These are phyloP conservation scores for Solen grandis DNA, from an alignment of 1,140 invertebrate species.

Conservation along the genomic window DNA sequence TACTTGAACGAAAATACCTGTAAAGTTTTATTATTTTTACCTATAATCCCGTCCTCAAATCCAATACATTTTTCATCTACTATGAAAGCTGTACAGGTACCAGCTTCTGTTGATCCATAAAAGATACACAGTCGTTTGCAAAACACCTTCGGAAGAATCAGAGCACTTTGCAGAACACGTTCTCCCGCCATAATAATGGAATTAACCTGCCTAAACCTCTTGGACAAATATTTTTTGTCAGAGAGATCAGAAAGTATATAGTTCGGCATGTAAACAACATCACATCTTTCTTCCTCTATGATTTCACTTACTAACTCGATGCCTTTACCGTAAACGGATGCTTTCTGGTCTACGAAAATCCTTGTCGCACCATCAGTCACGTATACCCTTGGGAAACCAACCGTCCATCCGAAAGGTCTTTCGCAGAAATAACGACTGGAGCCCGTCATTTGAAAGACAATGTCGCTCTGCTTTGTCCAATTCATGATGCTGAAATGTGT, in stretches of 20 bases:
- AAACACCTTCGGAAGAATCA: not conserved
- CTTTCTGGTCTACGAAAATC: constrained; percentile 17
- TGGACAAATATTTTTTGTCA: not conserved
- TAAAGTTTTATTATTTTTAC: constrained; percentile 2
- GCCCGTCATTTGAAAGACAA: constrained; percentile 6
- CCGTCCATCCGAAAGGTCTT: constrained; percentile 49
- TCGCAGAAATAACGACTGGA: constrained; percentile 29
- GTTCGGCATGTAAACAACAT: constrained; percentile 27
- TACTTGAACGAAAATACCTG: not conserved
- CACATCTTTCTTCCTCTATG: constrained; percentile 38
- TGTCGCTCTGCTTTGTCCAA: constrained; percentile 18
- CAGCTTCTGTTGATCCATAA: constrained; percentile 39
- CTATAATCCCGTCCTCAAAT: constrained; percentile 47
- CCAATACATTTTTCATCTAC: not conserved
- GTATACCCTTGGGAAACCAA: constrained; percentile 54
- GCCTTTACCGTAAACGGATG: constrained; percentile 8
- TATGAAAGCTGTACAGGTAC: not conserved
- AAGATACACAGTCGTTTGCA: not conserved
- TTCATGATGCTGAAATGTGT: constrained; percentile 43
- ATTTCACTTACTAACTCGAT: constrained; percentile 14
- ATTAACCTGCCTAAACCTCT: constrained; percentile 17
- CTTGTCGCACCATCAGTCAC: constrained; percentile 51
- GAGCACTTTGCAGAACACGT: not conserved
- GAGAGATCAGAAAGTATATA: constrained; percentile 19
- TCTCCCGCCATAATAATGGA: not conserved